These are phyloP conservation scores for Flexamia atlantica DNA, from an alignment of 2,888 invertebrate genomes.

Conservation along the genomic window DNA sequence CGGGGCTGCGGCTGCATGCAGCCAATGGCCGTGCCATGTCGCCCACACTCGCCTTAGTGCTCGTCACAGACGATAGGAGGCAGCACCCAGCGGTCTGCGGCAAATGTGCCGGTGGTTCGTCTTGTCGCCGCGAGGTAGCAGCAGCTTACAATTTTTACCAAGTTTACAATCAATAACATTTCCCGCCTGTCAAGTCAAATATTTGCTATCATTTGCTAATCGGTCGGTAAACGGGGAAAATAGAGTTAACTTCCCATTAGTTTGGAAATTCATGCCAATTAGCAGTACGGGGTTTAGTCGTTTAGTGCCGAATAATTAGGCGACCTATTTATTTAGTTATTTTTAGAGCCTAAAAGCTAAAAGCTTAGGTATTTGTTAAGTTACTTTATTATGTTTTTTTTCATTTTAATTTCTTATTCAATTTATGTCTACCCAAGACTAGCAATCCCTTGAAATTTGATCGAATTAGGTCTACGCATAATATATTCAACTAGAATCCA, in stretches of 20 bases:
- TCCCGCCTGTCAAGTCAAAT: slow-evolving; percentile 28
- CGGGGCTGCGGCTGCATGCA: slow-evolving; percentile 14
- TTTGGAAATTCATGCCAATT: background rate
- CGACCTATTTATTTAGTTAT: too few species aligned
- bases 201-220: slow-evolving; percentile 28
- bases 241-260: background rate
- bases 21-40: background rate
- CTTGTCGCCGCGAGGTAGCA: slow-evolving; percentile 31
- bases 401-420: too few species aligned
- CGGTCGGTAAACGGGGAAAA: background rate
- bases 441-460: too few species aligned
- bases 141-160: slow-evolving; percentile 42
- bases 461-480: too few species aligned
- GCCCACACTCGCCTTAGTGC: background rate
- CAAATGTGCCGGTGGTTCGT: slow-evolving; percentile 52
- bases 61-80: background rate
- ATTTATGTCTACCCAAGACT: too few species aligned
- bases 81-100: slow-evolving; percentile 32
- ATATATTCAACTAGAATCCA: too few species aligned
- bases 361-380: too few species aligned
- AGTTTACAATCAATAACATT: slow-evolving; percentile 57
- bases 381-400: too few species aligned
- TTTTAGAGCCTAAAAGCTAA: too few species aligned
- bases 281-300: background rate
- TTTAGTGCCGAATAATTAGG: too few species aligned